A percentile compares a stretch with the other conserved stretches of the same genome.
Conservation (phyloP, 2,888 invertebrate genomes). For the Apoda limacodes region DNA sequence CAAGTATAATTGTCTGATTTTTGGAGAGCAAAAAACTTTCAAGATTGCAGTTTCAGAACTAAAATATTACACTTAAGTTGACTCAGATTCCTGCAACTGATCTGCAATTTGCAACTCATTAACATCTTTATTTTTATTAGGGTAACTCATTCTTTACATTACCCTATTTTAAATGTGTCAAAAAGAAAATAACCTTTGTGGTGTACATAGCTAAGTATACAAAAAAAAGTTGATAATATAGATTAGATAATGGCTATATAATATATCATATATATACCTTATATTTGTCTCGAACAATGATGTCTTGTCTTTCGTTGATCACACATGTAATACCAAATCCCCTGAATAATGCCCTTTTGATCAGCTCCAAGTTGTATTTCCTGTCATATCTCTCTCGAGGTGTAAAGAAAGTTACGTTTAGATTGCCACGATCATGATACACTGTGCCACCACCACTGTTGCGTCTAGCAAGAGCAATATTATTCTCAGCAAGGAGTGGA, state of each 20-base stretch:
- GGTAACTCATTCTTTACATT: not conserved
- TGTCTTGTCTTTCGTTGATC: constrained; percentile 88
- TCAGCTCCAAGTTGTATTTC: constrained; percentile 87
- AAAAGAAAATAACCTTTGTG: no score
- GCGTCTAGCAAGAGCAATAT: constrained; percentile 84
- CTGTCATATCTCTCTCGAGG: constrained; percentile 86
- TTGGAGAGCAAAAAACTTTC: no score
- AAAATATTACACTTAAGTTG: no score
- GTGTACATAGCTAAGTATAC: not conserved
- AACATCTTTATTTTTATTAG: no score
- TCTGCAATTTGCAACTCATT: no score
- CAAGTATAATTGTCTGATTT: no score
- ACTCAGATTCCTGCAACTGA: no score
- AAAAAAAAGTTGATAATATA: not conserved
- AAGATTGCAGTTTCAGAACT: no score
- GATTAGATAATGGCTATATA: constrained; percentile 9
- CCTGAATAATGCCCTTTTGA: constrained; percentile 84
- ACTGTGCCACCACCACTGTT: constrained; percentile 98
- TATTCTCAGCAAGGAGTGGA: constrained; percentile 71
- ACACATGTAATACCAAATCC: constrained; percentile 83
- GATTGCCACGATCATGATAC: constrained; percentile 94
- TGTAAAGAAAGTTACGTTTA: constrained; percentile 94
- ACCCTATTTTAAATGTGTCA: no score
- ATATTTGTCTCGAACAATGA: constrained; percentile 80
- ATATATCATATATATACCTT: constrained; percentile 83